A percentile compares a stretch with the other conserved stretches of the same genome.
Conservation (phyloP, 2,113 vertebrate genomes). For the Rutilus rutilus region DNA sequence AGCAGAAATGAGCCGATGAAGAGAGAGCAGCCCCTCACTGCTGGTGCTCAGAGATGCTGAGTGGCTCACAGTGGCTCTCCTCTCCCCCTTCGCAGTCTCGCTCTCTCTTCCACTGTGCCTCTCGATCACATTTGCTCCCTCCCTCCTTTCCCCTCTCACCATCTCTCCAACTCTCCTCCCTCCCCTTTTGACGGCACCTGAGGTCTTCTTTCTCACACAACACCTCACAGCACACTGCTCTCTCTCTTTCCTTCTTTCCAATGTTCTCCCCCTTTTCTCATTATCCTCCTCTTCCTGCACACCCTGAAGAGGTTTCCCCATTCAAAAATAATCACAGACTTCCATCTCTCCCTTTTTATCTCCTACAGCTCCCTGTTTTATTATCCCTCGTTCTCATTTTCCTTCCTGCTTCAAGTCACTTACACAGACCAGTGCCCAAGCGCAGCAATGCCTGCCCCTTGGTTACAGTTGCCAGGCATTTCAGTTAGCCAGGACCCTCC, state of each 20-base stretch:
- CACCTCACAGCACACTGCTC: slow-evolving; percentile 67
- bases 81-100: slow-evolving; percentile 61
- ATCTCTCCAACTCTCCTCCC: slow-evolving; percentile 60
- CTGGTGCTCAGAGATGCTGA: slow-evolving; percentile 63
- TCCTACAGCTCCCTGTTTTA: slow-evolving; percentile 41
- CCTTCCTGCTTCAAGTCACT: slow-evolving; percentile 68
- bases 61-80: slow-evolving; percentile 53
- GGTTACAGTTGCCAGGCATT: slow-evolving; percentile 87
- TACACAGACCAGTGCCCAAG: slow-evolving; percentile 78
- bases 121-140: slow-evolving; percentile 74
- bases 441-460: slow-evolving; percentile 80
- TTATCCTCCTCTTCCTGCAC: slow-evolving; percentile 59
- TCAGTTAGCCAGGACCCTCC: slow-evolving; percentile 75
- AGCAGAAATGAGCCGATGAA: slow-evolving; percentile 11
- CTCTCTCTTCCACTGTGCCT: slow-evolving; percentile 68
- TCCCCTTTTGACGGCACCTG: slow-evolving; percentile 81
- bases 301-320: slow-evolving; percentile 68
- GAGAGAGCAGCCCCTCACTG: slow-evolving; percentile 48
- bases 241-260: slow-evolving; percentile 66
- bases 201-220: slow-evolving; percentile 70
- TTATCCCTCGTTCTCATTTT: slow-evolving; percentile 27
- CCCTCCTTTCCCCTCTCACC: slow-evolving; percentile 58
- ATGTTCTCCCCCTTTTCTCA: slow-evolving; percentile 31
- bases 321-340: slow-evolving; percentile 78
- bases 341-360: slow-evolving; percentile 17